Percentiles rank a stretch among this genome's conserved stretches.
Conservation (phyloP, 1,140 invertebrate genomes). For the Meloidogyne hapla region DNA sequence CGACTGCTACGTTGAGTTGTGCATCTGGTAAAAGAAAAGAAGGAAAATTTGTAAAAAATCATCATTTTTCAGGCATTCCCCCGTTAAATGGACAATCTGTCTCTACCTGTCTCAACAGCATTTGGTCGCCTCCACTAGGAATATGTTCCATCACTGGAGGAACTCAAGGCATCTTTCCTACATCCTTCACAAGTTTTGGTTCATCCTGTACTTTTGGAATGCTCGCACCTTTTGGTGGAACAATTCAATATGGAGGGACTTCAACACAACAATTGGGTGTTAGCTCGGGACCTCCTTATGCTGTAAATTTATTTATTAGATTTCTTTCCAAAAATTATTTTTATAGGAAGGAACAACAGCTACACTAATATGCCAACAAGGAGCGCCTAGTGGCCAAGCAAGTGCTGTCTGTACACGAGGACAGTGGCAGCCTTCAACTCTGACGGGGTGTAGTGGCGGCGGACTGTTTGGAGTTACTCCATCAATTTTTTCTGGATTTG, state of each 20-base stretch:
- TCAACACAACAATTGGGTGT: not conserved
- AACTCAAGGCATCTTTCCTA: not conserved
- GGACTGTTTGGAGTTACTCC: conserved; percentile 6
- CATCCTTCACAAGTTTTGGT: not conserved
- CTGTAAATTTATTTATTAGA: conserved; percentile 6
- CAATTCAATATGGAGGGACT: conserved; percentile 1
- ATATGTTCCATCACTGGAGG: conserved; percentile 9
- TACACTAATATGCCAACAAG: conserved; percentile 18
- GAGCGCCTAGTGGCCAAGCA: not conserved
- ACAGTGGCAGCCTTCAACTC: conserved; percentile 27
- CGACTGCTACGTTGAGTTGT: conserved; percentile 16
- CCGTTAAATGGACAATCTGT: not conserved
- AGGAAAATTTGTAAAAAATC: no score
- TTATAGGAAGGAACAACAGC: conserved; percentile 17
- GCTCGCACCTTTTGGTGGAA: conserved; percentile 7
- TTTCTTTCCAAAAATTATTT: no score
- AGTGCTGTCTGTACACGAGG: conserved; percentile 20
- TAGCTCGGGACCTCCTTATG: conserved; percentile 6
- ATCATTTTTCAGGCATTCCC: conserved; percentile 8
- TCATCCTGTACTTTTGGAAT: conserved; percentile 12
- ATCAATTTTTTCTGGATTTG: conserved; percentile 7
- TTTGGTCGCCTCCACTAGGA: conserved; percentile 17
- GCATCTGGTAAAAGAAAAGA: conserved; percentile 6
- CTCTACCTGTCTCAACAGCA: conserved; percentile 4
- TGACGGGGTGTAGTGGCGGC: conserved; percentile 23